Evolutionary conservation across 2,113 vertebrate genomes (phyloP).

Genomic region (Leucosticte australis): DNA sequence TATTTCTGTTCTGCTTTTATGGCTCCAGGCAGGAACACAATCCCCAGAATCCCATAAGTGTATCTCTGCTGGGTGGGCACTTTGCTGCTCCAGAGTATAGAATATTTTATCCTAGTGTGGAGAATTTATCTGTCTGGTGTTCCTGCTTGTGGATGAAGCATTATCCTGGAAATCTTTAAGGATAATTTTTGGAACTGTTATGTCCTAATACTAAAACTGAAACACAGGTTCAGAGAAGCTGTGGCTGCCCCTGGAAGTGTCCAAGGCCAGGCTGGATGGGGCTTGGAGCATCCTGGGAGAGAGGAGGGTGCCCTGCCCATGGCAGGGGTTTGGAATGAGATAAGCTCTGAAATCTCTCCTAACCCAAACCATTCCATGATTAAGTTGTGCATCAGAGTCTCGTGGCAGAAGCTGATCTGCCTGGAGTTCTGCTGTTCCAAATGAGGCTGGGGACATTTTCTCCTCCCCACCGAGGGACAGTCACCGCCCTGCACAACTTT

Average conservation of each 20-base stretch:
- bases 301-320: background rate
- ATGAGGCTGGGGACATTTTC: background rate
- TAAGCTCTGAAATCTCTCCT: background rate
- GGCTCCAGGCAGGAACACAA: background rate
- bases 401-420: accelerated
- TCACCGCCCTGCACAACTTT: background rate
- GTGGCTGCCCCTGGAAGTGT: background rate
- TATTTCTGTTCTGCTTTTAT: background rate
- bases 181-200: background rate
- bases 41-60: background rate
- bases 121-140: accelerated
- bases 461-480: accelerated
- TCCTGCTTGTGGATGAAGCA: background rate
- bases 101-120: accelerated
- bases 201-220: background rate
- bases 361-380: background rate
- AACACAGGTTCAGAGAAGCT: background rate
- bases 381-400: no score
- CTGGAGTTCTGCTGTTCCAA: accelerated
- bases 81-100: accelerated
- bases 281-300: accelerated
- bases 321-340: background rate
- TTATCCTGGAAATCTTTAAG: background rate
- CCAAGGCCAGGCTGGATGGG: accelerated
- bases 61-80: background rate